A percentile compares a stretch with the other conserved stretches of the same genome.
These are phyloP conservation scores for Arnoldichthys spilopterus DNA, from an alignment of 2,797 vertebrate species.

Conservation along the genomic window DNA sequence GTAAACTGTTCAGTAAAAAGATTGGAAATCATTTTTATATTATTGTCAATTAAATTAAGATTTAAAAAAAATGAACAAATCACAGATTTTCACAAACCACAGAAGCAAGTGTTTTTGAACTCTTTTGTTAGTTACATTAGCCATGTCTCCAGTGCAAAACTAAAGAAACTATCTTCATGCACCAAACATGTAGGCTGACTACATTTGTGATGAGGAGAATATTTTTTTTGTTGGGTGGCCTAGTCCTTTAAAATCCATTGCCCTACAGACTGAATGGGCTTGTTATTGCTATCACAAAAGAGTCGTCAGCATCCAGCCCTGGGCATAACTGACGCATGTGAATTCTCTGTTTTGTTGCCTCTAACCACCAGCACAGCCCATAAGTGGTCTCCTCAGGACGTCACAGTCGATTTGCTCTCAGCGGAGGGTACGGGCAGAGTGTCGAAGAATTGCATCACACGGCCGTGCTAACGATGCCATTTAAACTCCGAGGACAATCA, in stretches of 20 bases:
- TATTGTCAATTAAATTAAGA: too few species aligned
- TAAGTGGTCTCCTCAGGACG: constrained; percentile 29
- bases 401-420: constrained; percentile 47
- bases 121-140: too few species aligned
- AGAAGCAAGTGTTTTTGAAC: too few species aligned
- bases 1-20: too few species aligned
- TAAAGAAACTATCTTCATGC: too few species aligned
- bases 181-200: too few species aligned
- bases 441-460: constrained; percentile 51
- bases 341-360: constrained; percentile 20
- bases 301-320: not conserved
- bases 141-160: too few species aligned
- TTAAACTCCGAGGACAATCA: constrained; percentile 48
- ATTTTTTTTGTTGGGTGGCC: too few species aligned
- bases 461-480: constrained; percentile 45
- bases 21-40: too few species aligned
- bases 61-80: too few species aligned
- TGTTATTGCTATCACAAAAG: not conserved
- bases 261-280: not conserved
- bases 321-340: constrained; percentile 2
- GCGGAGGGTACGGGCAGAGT: constrained; percentile 31
- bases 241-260: not conserved
- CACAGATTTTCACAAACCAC: too few species aligned
- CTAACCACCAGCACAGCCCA: constrained; percentile 5
- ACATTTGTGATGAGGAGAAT: too few species aligned